Conservation (phyloP, 1,140 invertebrate genomes). For the Metaphire vulgaris region DNA sequence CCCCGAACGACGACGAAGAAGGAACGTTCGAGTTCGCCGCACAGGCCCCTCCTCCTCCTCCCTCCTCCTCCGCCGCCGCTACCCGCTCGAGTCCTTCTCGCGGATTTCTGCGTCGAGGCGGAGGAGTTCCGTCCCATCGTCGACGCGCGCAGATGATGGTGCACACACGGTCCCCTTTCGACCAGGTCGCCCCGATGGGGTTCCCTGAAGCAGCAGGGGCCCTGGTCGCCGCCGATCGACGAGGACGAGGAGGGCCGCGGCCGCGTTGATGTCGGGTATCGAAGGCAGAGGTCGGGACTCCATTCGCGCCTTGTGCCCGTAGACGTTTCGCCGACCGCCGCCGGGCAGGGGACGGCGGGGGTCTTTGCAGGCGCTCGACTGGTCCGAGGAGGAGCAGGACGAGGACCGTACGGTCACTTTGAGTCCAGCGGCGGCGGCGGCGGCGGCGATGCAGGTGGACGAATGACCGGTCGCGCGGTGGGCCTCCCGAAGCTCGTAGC, state of each 20-base stretch:
- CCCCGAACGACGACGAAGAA: not conserved
- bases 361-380: not conserved
- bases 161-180: too few relatives aligned
- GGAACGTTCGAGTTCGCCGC: conserved; percentile 1
- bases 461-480: too few relatives aligned
- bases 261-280: not conserved
- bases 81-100: not conserved
- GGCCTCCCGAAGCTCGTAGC: not conserved
- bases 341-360: not conserved
- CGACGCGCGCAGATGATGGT: not conserved
- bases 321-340: conserved; percentile 15
- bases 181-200: too few relatives aligned
- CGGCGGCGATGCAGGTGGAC: too few relatives aligned
- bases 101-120: not conserved
- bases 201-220: too few relatives aligned
- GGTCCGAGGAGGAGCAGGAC: not conserved
- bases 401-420: not conserved
- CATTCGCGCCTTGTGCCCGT: conserved; percentile 8
- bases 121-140: not conserved
- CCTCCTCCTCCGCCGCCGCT: not conserved
- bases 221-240: not conserved
- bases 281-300: conserved; percentile 15
- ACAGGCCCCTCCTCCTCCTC: not conserved
- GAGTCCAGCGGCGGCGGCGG: too few relatives aligned
- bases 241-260: not conserved